Evolutionary conservation across 1,140 invertebrate genomes (phyloP).

Genomic region (Dreissena polymorpha): DNA sequence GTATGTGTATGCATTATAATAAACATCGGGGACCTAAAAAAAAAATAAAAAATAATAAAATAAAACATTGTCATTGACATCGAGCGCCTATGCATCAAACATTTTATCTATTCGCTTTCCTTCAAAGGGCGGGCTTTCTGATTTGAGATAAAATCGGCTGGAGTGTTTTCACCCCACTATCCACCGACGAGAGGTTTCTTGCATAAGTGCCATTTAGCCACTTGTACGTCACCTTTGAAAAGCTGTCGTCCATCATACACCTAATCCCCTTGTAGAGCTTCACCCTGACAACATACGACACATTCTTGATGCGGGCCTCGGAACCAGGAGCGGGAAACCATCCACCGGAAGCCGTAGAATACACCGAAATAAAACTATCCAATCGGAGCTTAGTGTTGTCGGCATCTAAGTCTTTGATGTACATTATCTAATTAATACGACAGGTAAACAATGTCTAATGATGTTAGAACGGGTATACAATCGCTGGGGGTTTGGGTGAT

Average conservation of each 20-base stretch:
- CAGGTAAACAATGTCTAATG: conserved; percentile 35
- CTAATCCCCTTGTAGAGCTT: conserved; percentile 17
- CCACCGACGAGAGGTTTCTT: background rate
- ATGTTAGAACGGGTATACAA: conserved; percentile 2
- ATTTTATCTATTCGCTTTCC: too few relatives aligned
- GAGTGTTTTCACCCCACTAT: too few relatives aligned
- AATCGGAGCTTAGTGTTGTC: conserved; percentile 16
- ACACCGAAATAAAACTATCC: conserved; percentile 13
- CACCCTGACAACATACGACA: conserved; percentile 26
- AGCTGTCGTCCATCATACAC: conserved; percentile 14
- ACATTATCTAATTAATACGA: conserved; percentile 49
- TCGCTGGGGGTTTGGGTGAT: too few relatives aligned
- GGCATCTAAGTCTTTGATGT: conserved; percentile 45
- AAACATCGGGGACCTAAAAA: too few relatives aligned
- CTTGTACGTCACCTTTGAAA: background rate
- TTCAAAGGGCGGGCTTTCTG: background rate
- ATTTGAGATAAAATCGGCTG: background rate
- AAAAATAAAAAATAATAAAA: too few relatives aligned
- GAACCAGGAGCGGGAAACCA: background rate
- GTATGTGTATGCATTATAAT: too few relatives aligned
- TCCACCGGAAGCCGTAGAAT: background rate
- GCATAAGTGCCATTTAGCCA: conserved; percentile 24
- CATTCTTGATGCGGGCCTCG: conserved; percentile 1
- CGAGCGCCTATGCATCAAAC: too few relatives aligned
- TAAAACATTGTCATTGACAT: too few relatives aligned